Conservation (phyloP, 2,113 vertebrate genomes). For the Lagopus leucura region DNA sequence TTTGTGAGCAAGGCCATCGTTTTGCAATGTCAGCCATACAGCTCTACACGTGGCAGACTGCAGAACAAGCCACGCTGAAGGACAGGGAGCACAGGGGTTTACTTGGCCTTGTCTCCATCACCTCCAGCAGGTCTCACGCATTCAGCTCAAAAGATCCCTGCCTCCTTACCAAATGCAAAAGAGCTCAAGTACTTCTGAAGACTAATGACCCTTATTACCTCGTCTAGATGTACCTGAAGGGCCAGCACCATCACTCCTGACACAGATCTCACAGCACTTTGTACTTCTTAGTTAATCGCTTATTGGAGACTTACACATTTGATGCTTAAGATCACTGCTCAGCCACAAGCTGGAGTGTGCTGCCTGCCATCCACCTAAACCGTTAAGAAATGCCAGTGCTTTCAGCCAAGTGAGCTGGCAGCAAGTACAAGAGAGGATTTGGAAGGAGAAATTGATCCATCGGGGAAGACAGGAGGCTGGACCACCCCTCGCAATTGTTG, state of each 20-base stretch:
- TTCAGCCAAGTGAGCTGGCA: background rate
- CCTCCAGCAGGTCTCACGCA: background rate
- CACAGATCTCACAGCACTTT: background rate
- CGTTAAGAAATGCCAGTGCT: background rate
- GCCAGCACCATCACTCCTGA: background rate
- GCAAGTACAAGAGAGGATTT: background rate
- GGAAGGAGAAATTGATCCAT: background rate
- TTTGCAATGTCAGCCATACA: fast-evolving
- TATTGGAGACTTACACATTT: background rate
- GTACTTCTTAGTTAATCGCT: background rate
- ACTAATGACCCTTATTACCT: background rate
- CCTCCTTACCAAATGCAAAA: background rate
- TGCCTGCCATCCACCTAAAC: background rate
- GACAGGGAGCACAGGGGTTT: background rate
- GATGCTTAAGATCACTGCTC: background rate
- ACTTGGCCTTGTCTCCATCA: background rate
- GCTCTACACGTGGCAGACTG: background rate
- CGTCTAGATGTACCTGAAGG: background rate
- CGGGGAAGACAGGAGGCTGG: background rate
- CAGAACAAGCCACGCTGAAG: background rate
- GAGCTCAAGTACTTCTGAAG: background rate
- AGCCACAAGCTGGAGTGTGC: background rate
- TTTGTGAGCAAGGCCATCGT: background rate
- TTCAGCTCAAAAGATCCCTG: background rate
- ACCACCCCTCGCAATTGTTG: background rate